Evolutionary conservation across 2,797 vertebrate species (phyloP).

Genomic region (Platyrinchus mystaceus): DNA sequence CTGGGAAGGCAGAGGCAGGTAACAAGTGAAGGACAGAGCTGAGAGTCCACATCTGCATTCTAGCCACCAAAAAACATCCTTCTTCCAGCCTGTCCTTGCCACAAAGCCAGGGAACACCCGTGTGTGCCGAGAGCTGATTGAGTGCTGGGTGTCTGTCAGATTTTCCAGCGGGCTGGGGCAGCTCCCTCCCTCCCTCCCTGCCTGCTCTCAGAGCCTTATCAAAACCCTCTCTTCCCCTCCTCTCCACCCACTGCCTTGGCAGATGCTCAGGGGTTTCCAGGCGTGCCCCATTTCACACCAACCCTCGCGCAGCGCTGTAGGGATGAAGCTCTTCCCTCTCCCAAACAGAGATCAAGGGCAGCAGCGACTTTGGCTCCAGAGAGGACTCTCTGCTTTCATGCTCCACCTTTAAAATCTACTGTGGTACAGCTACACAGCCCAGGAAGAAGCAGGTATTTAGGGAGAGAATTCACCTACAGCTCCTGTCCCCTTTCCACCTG

Average conservation of each 20-base stretch:
- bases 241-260: background rate
- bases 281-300: background rate
- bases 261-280: background rate
- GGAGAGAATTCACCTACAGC: background rate
- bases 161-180: background rate
- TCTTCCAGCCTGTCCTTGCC: background rate
- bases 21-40: background rate
- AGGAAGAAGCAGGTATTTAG: background rate
- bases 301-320: rapidly evolving
- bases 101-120: background rate
- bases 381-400: background rate
- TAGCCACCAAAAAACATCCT: background rate
- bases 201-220: background rate
- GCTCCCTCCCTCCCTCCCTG: background rate
- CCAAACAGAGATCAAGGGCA: background rate
- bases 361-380: background rate
- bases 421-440: rapidly evolving
- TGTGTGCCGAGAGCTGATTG: background rate
- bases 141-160: background rate
- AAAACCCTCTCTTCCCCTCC: background rate
- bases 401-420: background rate
- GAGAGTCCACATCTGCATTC: background rate
- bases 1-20: background rate
- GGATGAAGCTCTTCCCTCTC: background rate
- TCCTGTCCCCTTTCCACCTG: background rate